Base-by-base conservation (phyloP, 2,797 vertebrate species). In the Gymnoscopelus braueri region DNA sequence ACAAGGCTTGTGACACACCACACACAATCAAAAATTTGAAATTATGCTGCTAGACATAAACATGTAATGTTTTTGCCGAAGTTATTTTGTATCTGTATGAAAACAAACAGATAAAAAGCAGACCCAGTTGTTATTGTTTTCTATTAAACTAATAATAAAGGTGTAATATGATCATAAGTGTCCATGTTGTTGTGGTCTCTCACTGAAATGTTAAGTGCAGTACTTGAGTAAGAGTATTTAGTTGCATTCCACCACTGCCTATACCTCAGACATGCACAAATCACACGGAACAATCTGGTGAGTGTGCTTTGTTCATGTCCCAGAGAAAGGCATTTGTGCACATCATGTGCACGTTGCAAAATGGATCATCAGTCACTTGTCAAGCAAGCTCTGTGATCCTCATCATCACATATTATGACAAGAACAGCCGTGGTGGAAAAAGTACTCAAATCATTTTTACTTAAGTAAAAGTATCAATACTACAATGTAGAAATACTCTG, bases 61-160 rank as follows among this genome's bases (percentile, higher is more conserved):
- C 44, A 83, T 83, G 66, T 81, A 19, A 65, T 85, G 70, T 87
- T 86, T 67, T 71, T 88, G 83, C 83, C 71, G 52, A 81, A 70
- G 72, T 83, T 61, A 79, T 87, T 90, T 88, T 68, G 62, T 84
- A 82, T 87, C 85, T 88, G 75, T 90, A 86, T 88, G 54, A 82
- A 79, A 69, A 55, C 14, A 39, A 59, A 59, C 61, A 79, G 76
- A 51, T 51, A 13, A 15, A 49, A 44, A 44, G 39, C 61, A 75
- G 59, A 80, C 77, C 81, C 69, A 55, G 32, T 65, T 71, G 57
- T 58, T 77, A 72, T 78, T 82, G 56, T 75, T 66, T 90, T 90
- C 75, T 90, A 89, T 87, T 86, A 87, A 91, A 90, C 75, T 88
- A 85, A 87, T 73, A 93, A 89, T 93, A 93, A 93, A 92, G 78